Evolutionary conservation across 1,140 invertebrate species (phyloP).

Genomic region (Drosophila albomicans): DNA sequence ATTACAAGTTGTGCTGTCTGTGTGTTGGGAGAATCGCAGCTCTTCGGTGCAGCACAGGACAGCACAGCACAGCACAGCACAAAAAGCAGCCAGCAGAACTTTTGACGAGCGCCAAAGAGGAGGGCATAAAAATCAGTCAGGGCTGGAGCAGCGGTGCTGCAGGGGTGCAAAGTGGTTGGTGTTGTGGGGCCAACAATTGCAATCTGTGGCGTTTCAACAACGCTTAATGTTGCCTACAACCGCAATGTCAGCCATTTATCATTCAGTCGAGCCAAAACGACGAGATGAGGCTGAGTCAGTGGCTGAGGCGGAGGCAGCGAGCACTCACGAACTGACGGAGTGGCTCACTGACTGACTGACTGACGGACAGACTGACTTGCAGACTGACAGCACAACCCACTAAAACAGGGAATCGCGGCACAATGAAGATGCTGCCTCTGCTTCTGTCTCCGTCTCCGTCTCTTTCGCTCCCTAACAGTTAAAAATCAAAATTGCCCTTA

Average conservation of each 20-base stretch:
- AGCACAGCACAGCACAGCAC: background rate
- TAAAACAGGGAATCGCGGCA: slow-evolving; percentile 12
- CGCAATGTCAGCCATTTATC: slow-evolving; percentile 79
- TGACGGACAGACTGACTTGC: slow-evolving; percentile 17
- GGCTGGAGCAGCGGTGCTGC: background rate
- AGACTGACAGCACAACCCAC: slow-evolving; percentile 16
- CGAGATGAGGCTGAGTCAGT: slow-evolving; percentile 9
- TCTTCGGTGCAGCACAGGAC: slow-evolving; percentile 9
- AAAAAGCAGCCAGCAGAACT: slow-evolving; percentile 47
- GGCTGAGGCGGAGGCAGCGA: no score
- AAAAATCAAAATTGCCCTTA: slow-evolving; percentile 63
- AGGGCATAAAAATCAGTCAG: slow-evolving; percentile 43
- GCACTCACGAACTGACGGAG: slow-evolving; percentile 13
- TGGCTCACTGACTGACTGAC: slow-evolving; percentile 22
- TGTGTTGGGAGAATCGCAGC: slow-evolving; percentile 40
- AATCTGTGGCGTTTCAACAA: slow-evolving; percentile 74
- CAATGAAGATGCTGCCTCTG: background rate
- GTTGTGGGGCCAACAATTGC: slow-evolving; percentile 61
- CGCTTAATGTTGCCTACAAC: slow-evolving; percentile 78
- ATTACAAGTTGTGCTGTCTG: slow-evolving; percentile 70
- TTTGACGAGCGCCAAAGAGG: slow-evolving; percentile 45
- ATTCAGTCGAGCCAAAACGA: slow-evolving; percentile 60
- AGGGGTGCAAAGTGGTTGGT: background rate
- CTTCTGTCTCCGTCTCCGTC: no score
- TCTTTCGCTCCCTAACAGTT: background rate